A percentile compares a stretch with the other conserved stretches of the same genome.
These are phyloP conservation scores for Sebastes miniatus DNA, from an alignment of 2,797 vertebrate species.

Conservation along the genomic window DNA sequence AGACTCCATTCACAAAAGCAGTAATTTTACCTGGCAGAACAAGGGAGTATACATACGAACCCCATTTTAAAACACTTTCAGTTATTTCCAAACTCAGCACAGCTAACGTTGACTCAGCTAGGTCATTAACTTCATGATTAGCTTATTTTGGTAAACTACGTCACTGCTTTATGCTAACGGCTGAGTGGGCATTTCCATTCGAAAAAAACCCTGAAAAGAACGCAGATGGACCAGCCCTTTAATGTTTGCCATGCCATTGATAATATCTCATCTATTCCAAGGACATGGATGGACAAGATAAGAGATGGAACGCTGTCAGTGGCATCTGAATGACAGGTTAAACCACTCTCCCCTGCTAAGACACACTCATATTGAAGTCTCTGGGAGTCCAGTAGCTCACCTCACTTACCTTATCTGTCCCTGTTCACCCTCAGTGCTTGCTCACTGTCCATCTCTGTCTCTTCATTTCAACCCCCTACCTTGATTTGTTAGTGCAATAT, in stretches of 20 bases:
- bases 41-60: neutral
- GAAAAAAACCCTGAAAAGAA: neutral
- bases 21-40: no score
- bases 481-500: conserved; percentile 50
- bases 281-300: neutral
- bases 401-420: conserved; percentile 17
- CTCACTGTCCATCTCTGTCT: neutral
- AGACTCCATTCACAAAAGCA: no score
- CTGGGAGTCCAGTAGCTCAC: conserved; percentile 7
- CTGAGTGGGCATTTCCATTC: neutral
- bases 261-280: neutral
- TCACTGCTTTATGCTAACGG: neutral
- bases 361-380: neutral
- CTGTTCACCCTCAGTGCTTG: conserved; percentile 5
- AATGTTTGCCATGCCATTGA: neutral
- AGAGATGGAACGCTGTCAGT: neutral
- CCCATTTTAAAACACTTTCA: no score
- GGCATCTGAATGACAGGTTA: neutral
- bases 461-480: neutral
- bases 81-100: no score
- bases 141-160: no score
- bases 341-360: neutral
- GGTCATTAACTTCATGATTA: neutral
- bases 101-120: neutral
- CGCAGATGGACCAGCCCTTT: neutral